A percentile compares a stretch with the other conserved stretches of the same genome.
phyloP scores from a whole-genome alignment of 2,797 vertebrate species.

The Cottoperca gobio region DNA sequence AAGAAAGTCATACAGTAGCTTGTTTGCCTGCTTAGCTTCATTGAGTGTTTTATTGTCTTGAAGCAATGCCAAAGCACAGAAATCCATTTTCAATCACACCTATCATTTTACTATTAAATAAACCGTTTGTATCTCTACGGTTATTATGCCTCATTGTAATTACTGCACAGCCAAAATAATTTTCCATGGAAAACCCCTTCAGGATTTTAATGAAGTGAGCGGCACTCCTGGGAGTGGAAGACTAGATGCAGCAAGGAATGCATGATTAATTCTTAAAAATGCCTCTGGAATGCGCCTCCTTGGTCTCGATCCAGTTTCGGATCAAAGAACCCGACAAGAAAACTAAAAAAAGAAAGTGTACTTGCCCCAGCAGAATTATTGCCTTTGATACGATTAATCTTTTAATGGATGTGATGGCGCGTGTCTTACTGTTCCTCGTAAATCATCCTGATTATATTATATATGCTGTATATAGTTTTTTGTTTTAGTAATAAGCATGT shows the following conservation, averaged over 20 bases:
- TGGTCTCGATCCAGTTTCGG: slow-evolving; percentile 62
- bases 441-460: slow-evolving; percentile 32
- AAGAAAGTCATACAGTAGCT: background rate
- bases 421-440: slow-evolving; percentile 46
- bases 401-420: slow-evolving; percentile 48
- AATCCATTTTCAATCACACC: slow-evolving; percentile 30
- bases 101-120: slow-evolving; percentile 50
- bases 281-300: slow-evolving; percentile 65
- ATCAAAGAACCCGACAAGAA: slow-evolving; percentile 59
- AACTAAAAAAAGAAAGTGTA: slow-evolving; percentile 29
- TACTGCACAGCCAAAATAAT: slow-evolving; percentile 65
- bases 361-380: slow-evolving; percentile 53
- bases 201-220: slow-evolving; percentile 68
- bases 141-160: slow-evolving; percentile 65
- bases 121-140: slow-evolving; percentile 38
- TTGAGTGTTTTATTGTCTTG: slow-evolving; percentile 16
- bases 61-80: slow-evolving; percentile 17
- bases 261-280: slow-evolving; percentile 73
- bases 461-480: background rate
- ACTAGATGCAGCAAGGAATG: slow-evolving; percentile 62
- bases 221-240: slow-evolving; percentile 62
- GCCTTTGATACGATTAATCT: slow-evolving; percentile 65
- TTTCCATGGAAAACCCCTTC: slow-evolving; percentile 58
- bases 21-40: slow-evolving; percentile 21
- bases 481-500: slow-evolving; percentile 29